These are phyloP conservation scores for Clarias batrachus DNA, from an alignment of 2,113 vertebrate species.

Conservation along the genomic window DNA sequence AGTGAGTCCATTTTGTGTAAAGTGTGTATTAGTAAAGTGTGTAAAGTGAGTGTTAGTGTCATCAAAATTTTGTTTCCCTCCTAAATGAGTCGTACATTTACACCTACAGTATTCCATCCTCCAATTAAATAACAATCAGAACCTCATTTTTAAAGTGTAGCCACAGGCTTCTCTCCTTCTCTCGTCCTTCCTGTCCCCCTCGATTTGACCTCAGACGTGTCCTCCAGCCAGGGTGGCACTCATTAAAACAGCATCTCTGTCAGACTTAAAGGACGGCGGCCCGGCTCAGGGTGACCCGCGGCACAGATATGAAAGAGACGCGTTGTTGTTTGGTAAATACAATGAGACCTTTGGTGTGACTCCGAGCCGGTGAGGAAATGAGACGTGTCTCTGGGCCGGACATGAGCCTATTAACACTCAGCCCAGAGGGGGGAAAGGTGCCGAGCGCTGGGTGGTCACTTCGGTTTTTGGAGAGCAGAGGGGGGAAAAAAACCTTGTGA, in stretches of 20 bases:
- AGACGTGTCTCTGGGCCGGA: conserved; percentile 62
- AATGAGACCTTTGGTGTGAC: conserved; percentile 62
- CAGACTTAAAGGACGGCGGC: conserved; percentile 33
- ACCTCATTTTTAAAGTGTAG: background rate
- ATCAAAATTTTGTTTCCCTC: background rate
- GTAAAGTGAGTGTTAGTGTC: background rate
- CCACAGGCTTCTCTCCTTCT: background rate
- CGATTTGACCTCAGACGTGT: conserved; percentile 3
- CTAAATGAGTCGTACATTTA: background rate
- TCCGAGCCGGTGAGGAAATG: conserved; percentile 61
- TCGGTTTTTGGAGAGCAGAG: background rate
- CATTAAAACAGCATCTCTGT: conserved; percentile 34
- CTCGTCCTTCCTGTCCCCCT: conserved; percentile 39
- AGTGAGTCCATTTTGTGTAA: background rate
- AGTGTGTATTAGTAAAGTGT: background rate
- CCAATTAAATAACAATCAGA: background rate
- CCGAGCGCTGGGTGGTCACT: conserved; percentile 5
- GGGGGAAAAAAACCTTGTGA: too few species aligned
- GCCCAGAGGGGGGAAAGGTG: background rate
- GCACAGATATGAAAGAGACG: conserved; percentile 32
- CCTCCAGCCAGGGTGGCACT: conserved; percentile 25
- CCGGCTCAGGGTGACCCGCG: conserved; percentile 51
- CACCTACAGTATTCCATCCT: background rate
- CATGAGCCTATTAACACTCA: conserved; percentile 43
- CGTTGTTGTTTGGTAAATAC: conserved; percentile 51